Evolutionary conservation across 2,888 invertebrate species (phyloP).

Genomic region (Rhopalosiphum nymphaeae): DNA sequence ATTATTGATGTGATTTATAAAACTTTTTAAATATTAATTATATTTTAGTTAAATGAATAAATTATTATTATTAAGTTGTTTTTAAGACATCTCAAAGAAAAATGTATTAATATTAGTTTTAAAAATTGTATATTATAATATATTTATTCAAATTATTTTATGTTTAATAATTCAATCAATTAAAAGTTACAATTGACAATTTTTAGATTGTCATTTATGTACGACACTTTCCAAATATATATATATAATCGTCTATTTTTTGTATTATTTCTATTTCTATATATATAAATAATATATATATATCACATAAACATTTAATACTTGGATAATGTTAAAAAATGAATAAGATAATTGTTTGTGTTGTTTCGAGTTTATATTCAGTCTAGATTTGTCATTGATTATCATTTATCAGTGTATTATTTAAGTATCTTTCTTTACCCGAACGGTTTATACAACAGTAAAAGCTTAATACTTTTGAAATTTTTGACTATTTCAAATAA

Average conservation of each 20-base stretch:
- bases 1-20: neutral
- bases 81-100: neutral
- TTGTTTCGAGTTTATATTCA: neutral
- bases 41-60: neutral
- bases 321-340: neutral
- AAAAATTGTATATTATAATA: neutral
- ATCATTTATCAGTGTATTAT: neutral
- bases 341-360: neutral
- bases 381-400: neutral
- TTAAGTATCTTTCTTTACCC: neutral
- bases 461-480: neutral
- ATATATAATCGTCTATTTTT: neutral
- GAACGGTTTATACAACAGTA: neutral
- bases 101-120: neutral
- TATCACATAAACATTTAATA: neutral
- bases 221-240: neutral
- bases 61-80: neutral
- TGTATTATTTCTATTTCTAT: neutral
- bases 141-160: neutral
- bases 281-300: too few species aligned
- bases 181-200: neutral
- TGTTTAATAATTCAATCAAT: neutral
- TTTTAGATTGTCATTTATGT: neutral
- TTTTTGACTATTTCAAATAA: neutral
- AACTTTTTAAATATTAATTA: neutral